A percentile compares a stretch with the other conserved stretches of the same genome.
Conservation (phyloP, 2,888 invertebrate genomes). For the Lasioglossum villosulum region DNA sequence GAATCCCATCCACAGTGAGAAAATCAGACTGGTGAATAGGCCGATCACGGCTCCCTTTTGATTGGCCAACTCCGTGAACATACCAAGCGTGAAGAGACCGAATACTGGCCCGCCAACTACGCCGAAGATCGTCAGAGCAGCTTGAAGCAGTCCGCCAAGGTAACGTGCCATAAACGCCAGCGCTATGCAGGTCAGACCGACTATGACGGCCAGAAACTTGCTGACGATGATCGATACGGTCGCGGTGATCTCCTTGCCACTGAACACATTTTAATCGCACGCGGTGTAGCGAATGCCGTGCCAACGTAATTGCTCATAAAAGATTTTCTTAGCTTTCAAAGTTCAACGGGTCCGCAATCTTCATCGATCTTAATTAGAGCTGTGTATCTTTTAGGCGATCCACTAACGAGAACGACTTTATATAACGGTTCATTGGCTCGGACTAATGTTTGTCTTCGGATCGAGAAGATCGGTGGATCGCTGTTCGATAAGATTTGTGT, state of each 20-base stretch:
- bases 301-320: not conserved
- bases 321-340: not conserved
- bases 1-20: conserved; percentile 94
- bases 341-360: not conserved
- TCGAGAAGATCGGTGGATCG: not conserved
- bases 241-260: conserved; percentile 65
- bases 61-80: conserved; percentile 91
- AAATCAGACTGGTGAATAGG: conserved; percentile 87
- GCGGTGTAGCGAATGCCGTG: not conserved
- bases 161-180: conserved; percentile 88
- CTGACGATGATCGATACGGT: conserved; percentile 65
- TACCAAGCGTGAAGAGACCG: conserved; percentile 93
- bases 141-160: conserved; percentile 90
- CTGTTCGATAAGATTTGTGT: not conserved
- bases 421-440: too few relatives aligned
- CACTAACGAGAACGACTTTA: not conserved
- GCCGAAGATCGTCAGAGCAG: conserved; percentile 94
- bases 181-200: conserved; percentile 91
- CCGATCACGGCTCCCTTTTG: conserved; percentile 90
- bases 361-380: not conserved
- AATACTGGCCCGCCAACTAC: conserved; percentile 94
- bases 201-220: conserved; percentile 89
- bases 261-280: conserved; percentile 49
- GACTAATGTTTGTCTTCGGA: not conserved
- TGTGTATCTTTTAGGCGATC: not conserved